Conservation (phyloP, 2,113 vertebrate species). For the Peromyscus maniculatus region DNA sequence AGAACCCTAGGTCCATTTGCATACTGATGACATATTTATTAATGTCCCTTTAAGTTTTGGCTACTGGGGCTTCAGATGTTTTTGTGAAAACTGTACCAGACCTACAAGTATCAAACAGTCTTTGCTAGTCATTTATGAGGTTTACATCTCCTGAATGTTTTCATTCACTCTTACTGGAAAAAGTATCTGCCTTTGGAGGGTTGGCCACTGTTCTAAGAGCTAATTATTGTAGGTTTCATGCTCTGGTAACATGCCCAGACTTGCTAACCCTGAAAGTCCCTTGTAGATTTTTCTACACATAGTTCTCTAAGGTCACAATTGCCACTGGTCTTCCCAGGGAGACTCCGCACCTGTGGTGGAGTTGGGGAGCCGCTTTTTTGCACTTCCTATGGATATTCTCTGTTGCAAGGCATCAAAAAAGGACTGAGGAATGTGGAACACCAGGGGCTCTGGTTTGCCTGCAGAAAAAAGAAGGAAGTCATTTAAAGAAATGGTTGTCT, state of each 20-base stretch:
- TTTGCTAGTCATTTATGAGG: background rate
- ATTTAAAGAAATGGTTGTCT: conserved; percentile 23
- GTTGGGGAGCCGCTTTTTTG: conserved; percentile 96
- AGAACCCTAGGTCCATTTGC: background rate
- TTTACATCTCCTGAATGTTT: background rate
- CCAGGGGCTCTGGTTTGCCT: conserved; percentile 94
- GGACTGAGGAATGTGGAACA: conserved; percentile 95
- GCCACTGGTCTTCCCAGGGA: background rate
- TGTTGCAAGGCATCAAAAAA: conserved; percentile 96
- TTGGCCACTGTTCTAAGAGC: background rate
- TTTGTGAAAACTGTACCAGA: conserved; percentile 7
- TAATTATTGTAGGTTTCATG: background rate
- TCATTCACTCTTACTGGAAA: background rate
- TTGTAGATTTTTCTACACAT: background rate
- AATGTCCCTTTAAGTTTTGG: background rate
- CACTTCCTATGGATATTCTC: conserved; percentile 93
- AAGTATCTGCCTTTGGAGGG: background rate
- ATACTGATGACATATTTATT: background rate
- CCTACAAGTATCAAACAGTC: conserved; percentile 10
- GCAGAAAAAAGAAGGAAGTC: conserved; percentile 48
- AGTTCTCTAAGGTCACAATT: background rate
- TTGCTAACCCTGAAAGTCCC: conserved; percentile 19
- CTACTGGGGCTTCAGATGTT: background rate
- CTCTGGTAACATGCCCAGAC: background rate
- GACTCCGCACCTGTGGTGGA: conserved; percentile 90